phyloP scores from a whole-genome alignment of 1,140 invertebrate species.

The Zelostemma sp. region DNA sequence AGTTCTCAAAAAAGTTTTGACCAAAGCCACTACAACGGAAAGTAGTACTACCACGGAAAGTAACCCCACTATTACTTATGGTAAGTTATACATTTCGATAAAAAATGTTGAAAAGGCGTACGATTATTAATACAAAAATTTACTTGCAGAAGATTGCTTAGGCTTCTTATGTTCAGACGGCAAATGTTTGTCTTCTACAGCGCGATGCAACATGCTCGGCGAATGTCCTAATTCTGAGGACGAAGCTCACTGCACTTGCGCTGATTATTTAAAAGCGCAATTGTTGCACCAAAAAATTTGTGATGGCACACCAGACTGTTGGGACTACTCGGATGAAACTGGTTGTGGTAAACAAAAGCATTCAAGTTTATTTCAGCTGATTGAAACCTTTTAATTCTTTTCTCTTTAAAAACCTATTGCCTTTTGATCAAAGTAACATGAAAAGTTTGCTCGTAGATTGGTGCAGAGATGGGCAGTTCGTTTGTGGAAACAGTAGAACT shows the following conservation, averaged over 20 bases:
- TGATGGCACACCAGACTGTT: conserved; percentile 84
- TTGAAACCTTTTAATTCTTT: too few relatives aligned
- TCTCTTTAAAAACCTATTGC: too few relatives aligned
- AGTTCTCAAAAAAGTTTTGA: conserved; percentile 76
- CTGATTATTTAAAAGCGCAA: conserved; percentile 80
- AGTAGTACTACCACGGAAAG: background rate
- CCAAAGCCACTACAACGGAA: conserved; percentile 65
- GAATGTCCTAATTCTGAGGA: conserved; percentile 82
- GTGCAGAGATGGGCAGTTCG: conserved; percentile 80
- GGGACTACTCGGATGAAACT: conserved; percentile 85
- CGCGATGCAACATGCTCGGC: conserved; percentile 80
- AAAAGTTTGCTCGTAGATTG: conserved; percentile 75
- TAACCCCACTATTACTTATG: background rate
- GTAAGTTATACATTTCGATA: background rate
- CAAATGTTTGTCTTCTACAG: conserved; percentile 76
- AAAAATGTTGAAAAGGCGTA: too few relatives aligned
- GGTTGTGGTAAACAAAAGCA: conserved; percentile 77
- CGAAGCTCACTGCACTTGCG: conserved; percentile 81
- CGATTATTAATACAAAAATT: too few relatives aligned
- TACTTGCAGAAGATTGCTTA: conserved; percentile 49
- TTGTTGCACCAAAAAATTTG: conserved; percentile 82
- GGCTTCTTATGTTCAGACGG: conserved; percentile 74
- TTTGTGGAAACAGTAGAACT: conserved; percentile 79
- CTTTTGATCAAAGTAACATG: too few relatives aligned
- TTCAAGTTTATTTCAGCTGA: too few relatives aligned